Base-by-base conservation (phyloP, 2,113 vertebrate genomes). In the Misgurnus mizolepis region DNA sequence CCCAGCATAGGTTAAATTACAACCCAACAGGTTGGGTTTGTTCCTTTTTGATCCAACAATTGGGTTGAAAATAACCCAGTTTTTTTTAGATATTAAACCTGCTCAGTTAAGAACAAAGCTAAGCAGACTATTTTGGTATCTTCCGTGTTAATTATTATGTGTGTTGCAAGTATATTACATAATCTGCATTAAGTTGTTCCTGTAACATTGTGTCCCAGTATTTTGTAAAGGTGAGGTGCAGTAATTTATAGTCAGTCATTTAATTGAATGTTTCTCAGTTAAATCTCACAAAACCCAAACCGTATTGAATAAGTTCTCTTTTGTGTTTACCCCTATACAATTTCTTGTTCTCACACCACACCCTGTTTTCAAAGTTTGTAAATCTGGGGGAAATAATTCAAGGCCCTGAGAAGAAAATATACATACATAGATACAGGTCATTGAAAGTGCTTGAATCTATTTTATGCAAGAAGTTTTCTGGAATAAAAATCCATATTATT, bases 281-380 rank as follows among this genome's bases (percentile, higher is more conserved):
- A n/a, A n/a, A 75, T 66, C 34, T 66, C 60, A 55, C 15, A 55
- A 18, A 66, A 65, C 73, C 22, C 60, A 49, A 50, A 76, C n/a
- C 61, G 18, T 64, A 55, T 15, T 18, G 34, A 66, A 75, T 75
- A 3, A 39, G 41, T 77, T 77, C 47, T 77, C 62, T 77, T 27
- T 66, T 49, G 58, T 64, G 72, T 73, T 60, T 6, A 27, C n/a
- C 10, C 45, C 39, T 43, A 60, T 18, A 4, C 47, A 8, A 34
- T 75, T 64, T 64, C 43, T 73, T 73, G 10, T 73, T 43, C 22
- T 62, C 58, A 75, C 27, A 66, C 74, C 74, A 66, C 74, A 22
- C 62, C 47, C 17, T 66, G 62, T 66, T 53, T 65, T 55, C 17
- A 22, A 22, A 22, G 22, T 22, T 22, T 22, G 22, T 22, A 22